These are phyloP conservation scores for Clepsis dumicolana DNA, from an alignment of 2,888 invertebrate species.

Conservation along the genomic window DNA sequence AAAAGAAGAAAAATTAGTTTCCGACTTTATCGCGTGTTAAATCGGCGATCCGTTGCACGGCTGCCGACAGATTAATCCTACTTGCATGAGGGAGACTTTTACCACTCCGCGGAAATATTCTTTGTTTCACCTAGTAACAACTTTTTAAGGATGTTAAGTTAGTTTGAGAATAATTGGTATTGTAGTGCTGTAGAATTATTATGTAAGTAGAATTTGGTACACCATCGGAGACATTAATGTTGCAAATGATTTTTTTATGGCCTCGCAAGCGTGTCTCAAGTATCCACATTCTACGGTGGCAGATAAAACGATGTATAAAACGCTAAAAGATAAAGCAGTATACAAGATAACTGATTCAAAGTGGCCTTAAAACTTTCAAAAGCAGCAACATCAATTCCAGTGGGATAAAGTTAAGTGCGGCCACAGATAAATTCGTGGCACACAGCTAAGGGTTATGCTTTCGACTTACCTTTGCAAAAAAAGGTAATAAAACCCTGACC, in stretches of 20 bases:
- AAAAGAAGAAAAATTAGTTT: slow-evolving; percentile 61
- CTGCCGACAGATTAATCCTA: slow-evolving; percentile 67
- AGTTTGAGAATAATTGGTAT: neutral
- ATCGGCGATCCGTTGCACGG: slow-evolving; percentile 67
- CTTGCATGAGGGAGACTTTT: slow-evolving; percentile 59
- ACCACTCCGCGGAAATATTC: slow-evolving; percentile 54
- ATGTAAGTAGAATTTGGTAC: too few relatives aligned
- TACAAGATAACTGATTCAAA: neutral
- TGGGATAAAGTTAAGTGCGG: slow-evolving; percentile 49
- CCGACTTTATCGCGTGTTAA: slow-evolving; percentile 68
- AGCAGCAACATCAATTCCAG: slow-evolving; percentile 27
- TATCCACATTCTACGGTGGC: too few relatives aligned
- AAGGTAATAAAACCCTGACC: slow-evolving; percentile 68
- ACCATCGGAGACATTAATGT: too few relatives aligned
- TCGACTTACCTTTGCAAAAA: slow-evolving; percentile 59
- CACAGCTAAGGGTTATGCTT: slow-evolving; percentile 48
- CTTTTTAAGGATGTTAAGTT: neutral
- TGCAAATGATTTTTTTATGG: too few relatives aligned
- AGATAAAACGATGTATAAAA: too few relatives aligned
- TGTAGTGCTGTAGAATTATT: neutral
- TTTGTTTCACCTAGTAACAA: slow-evolving; percentile 6
- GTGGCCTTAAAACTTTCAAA: slow-evolving; percentile 20
- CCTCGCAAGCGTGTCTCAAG: too few relatives aligned
- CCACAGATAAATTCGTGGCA: slow-evolving; percentile 47
- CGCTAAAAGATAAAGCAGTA: neutral